Evolutionary conservation across 2,113 vertebrate species (phyloP).

Genomic region (Vanacampus margaritifer): DNA sequence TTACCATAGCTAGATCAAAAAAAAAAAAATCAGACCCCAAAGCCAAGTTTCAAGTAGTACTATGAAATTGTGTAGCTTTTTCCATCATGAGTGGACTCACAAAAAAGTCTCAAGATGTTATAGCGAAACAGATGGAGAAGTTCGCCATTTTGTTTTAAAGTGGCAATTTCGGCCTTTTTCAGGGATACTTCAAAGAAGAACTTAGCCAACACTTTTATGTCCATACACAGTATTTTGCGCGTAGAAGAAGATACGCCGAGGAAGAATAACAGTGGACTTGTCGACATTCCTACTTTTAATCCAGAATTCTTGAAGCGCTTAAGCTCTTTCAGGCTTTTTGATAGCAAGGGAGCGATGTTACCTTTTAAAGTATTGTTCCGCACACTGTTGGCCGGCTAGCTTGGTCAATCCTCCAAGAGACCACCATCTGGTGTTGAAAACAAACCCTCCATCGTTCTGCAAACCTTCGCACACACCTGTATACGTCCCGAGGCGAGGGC

Average conservation of each 20-base stretch:
- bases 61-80: too few relatives aligned
- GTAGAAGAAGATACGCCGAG: background rate
- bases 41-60: too few relatives aligned
- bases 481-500: constrained; percentile 51
- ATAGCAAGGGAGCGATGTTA: constrained; percentile 31
- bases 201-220: too few relatives aligned
- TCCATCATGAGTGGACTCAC: too few relatives aligned
- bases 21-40: too few relatives aligned
- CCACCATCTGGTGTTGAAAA: constrained; percentile 6
- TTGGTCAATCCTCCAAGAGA: constrained; percentile 12
- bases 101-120: too few relatives aligned
- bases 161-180: too few relatives aligned
- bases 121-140: too few relatives aligned
- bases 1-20: too few relatives aligned
- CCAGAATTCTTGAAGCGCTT: background rate
- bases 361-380: constrained; percentile 55
- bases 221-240: background rate
- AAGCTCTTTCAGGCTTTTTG: constrained; percentile 9
- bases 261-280: background rate
- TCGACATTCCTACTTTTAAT: constrained; percentile 6
- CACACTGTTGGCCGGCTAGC: constrained; percentile 7
- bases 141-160: too few relatives aligned
- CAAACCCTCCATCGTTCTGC: constrained; percentile 36
- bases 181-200: too few relatives aligned
- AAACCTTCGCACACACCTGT: constrained; percentile 56